phyloP scores from a whole-genome alignment of 2,888 invertebrate genomes.

The Phlogophora meticulosa region DNA sequence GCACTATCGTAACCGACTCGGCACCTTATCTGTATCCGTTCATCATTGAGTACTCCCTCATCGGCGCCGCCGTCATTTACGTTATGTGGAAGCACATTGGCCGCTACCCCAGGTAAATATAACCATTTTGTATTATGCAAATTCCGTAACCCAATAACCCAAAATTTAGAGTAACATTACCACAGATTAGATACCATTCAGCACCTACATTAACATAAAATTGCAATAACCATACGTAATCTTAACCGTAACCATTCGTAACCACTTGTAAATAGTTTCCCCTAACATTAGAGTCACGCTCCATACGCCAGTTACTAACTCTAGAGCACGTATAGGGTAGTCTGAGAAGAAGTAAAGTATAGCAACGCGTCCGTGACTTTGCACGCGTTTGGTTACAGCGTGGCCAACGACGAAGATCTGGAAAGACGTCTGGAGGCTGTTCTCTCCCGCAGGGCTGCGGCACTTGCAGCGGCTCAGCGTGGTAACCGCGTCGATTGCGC shows the following conservation, averaged over 20 bases:
- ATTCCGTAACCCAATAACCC: conserved; percentile 18
- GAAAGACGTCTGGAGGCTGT: conserved; percentile 97
- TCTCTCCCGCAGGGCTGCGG: conserved; percentile 96
- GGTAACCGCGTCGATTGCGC: conserved; percentile 98
- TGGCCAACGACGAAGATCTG: conserved; percentile 94
- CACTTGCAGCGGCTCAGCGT: conserved; percentile 95
- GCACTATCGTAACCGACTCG: conserved; percentile 97
- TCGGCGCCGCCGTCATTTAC: conserved; percentile 98
- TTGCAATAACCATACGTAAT: conserved; percentile 14
- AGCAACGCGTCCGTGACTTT: conserved; percentile 71
- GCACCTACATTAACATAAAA: conserved; percentile 31
- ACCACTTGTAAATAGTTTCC: conserved; percentile 32
- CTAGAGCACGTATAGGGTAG: conserved; percentile 41
- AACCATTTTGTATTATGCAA: conserved; percentile 23
- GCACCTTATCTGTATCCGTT: conserved; percentile 99
- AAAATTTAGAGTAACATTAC: conserved; percentile 27
- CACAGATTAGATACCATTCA: conserved; percentile 25
- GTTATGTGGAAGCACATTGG: conserved; percentile 99
- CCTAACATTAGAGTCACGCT: conserved; percentile 45
- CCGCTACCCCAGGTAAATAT: conserved; percentile 94
- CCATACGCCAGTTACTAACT: conserved; percentile 35
- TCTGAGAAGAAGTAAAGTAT: conserved; percentile 20
- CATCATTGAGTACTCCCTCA: conserved; percentile 98
- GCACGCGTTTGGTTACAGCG: conserved; percentile 90
- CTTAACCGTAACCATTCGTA: conserved; percentile 12